These are phyloP conservation scores for Calliphora vicina DNA, from an alignment of 1,140 invertebrate genomes.

Conservation along the genomic window DNA sequence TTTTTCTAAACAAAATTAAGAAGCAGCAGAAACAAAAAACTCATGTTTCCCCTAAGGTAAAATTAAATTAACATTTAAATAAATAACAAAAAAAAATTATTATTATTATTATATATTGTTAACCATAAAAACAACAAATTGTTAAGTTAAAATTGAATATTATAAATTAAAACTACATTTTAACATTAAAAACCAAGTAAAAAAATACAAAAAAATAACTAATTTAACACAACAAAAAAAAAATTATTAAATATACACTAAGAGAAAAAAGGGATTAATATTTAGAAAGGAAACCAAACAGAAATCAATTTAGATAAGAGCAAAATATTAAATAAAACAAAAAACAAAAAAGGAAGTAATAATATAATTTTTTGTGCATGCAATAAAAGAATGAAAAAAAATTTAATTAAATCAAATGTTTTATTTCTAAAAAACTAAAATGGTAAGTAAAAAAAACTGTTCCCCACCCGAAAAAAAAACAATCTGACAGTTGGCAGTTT, in stretches of 20 bases:
- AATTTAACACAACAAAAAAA: background rate
- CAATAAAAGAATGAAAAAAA: constrained; percentile 20
- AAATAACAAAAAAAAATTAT: background rate
- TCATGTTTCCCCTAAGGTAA: too few relatives aligned
- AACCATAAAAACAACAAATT: background rate
- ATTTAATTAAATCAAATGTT: background rate
- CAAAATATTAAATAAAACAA: constrained; percentile 26
- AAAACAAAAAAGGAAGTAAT: background rate
- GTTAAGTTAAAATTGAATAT: background rate
- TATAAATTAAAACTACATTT: constrained; percentile 8
- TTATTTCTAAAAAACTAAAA: background rate
- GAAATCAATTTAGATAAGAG: background rate
- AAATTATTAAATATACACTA: background rate
- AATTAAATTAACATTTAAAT: too few relatives aligned
- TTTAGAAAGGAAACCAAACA: constrained; percentile 15
- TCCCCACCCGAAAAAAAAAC: too few relatives aligned
- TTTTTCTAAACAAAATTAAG: background rate
- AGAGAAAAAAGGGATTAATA: constrained; percentile 10
- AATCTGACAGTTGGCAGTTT: too few relatives aligned
- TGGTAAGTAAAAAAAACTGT: too few relatives aligned
- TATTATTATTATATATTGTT: background rate
- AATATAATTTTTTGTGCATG: constrained; percentile 32
- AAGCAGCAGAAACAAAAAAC: background rate
- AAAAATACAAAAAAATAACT: too few relatives aligned
- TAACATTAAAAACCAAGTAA: too few relatives aligned